Base-by-base conservation (phyloP, 2,888 invertebrate genomes). In the Drosophila robusta region DNA sequence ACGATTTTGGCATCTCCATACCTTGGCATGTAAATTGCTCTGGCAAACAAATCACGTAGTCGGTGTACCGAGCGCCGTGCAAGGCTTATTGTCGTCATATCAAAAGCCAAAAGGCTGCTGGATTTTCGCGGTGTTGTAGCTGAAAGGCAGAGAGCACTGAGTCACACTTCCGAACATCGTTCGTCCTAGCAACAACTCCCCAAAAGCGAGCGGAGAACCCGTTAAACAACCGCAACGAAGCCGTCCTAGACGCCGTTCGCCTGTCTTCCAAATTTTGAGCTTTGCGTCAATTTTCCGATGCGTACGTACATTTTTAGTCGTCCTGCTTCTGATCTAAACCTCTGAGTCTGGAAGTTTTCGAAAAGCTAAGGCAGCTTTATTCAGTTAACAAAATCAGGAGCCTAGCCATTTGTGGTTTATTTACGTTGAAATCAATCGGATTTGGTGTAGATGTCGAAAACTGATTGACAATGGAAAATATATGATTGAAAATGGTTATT, bases 31-130 rank as follows among this genome's bases (percentile, higher is more conserved):
- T 84, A 87, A 87, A 87, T 87, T 84, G 76, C 76, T 80, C 78
- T 64, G 71, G 86, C 80, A 84, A 83, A 86, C 86, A 83, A 84
- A 84, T 84, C 82, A 82, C 82, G 82, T 82, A 81, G 50, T 72
- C 57, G 72, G 49, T 63, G 60, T 81, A 58, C 71, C 60, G 42
- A 58, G 62, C 70, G 47, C 65, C 74, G 54, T 74, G 78, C 71
- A 55, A 63, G 68, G 46, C 81, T 66, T 58, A 51, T 72, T 47
- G 34, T 41, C 76, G 68, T 79, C 77, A 71, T 71, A 82, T 77
- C 75, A 70, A 80, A 78, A 77, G 71, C 66, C 75, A 80, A 67
- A 71, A 83, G 80, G 75, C 75, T 66, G 77, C 61, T 70, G 78
- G 71, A 83, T 80, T 80, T 80, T 70, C 78, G 75, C 71, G 83